phyloP scores from a whole-genome alignment of 2,113 vertebrate species.

The Microcebus lehilahytsara region DNA sequence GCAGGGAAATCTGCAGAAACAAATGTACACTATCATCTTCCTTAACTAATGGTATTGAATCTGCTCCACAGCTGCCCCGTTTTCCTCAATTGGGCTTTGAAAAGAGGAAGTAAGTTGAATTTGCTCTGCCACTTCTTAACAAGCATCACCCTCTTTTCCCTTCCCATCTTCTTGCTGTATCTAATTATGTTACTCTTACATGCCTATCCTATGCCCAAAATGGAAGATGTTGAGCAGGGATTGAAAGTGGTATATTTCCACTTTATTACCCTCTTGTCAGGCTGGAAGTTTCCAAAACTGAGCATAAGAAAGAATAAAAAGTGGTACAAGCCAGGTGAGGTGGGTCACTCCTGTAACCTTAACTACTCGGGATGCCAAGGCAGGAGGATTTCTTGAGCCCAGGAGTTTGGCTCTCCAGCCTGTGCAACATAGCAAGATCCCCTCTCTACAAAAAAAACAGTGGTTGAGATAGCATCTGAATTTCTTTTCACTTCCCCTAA shows the following conservation, averaged over 20 bases:
- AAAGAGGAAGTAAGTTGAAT: not conserved
- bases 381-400: too few species aligned
- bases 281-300: constrained; percentile 1
- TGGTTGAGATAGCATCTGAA: not conserved
- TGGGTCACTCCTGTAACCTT: too few species aligned
- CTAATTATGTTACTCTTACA: not conserved
- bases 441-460: too few species aligned
- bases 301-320: not conserved
- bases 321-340: not conserved
- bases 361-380: too few species aligned
- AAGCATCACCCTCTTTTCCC: not conserved
- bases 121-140: not conserved
- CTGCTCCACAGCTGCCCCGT: not conserved
- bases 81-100: constrained; percentile 6
- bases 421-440: too few species aligned
- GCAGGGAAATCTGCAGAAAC: constrained; percentile 48
- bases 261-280: constrained; percentile 21
- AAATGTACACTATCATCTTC: constrained; percentile 16
- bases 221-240: not conserved
- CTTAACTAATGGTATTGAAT: constrained; percentile 9
- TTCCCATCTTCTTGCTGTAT: not conserved
- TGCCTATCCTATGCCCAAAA: not conserved
- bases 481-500: not conserved
- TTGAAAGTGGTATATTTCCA: not conserved
- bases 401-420: too few species aligned